Evolutionary conservation across 2,888 invertebrate species (phyloP), one percentile per base, ranked within the genome.

Genomic region (Amiota minor): DNA sequence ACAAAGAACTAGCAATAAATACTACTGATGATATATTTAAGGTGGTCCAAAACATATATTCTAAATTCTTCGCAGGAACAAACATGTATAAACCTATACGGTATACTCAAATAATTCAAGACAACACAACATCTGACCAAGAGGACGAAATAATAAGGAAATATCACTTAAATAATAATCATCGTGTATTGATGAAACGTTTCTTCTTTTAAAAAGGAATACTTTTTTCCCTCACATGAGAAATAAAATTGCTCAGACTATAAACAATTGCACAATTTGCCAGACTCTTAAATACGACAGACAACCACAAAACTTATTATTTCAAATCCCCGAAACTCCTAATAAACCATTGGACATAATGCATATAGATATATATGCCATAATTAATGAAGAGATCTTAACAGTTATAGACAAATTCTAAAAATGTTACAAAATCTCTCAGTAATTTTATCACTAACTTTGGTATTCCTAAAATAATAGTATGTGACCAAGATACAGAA

Each of bases 341-440:
- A 46, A 47, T 1, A 73, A 72, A 72, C 76, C 76, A 0, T n/a
- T 72, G 10, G 53, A 62, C 9, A 62, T 70, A 3, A n/a, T 64
- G 9, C 55, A 73, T 18, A 55, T 64, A 9, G 80, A 79, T 53
- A 65, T 77, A 4, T 77, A 76, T n/a, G 12, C 68, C 6, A 74
- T 76, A 6, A 74, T 76, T 49, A n/a, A 69, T 8, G 73, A 74
- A 45, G 55, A 62, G 12, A 73, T 70, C 12, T 55, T 76, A 18
- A 75, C 74, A 18, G 72, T 78, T 45, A 71, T 77, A n/a, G 76
- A 75, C n/a, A 77, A 77, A 71, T 79, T 79, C 69, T 74, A 72
- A 8, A 53, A 53, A 53, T 9, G 53, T 53, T 12, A 9, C 12
- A n/a, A 56, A 9, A 56, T n/a, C 70, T 1, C 1, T 75, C 18